Base-by-base conservation (phyloP, 2,113 vertebrate species). In the Uria aalge region DNA sequence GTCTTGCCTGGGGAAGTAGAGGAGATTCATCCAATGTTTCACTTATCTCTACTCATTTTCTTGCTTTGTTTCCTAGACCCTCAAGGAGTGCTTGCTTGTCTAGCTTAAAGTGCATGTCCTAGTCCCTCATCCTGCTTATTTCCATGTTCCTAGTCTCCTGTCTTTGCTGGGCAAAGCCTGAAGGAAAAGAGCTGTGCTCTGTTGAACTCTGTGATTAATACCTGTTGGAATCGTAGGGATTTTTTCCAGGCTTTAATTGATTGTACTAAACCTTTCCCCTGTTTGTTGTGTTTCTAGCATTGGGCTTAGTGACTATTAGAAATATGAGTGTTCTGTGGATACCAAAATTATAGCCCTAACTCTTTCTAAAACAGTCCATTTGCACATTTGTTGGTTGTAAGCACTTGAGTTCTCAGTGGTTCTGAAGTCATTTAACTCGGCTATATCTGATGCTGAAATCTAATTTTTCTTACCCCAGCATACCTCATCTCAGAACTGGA, bases 401-500 rank as follows among this genome's bases (percentile, higher is more conserved):
- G 68, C 40, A 13, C 48, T 94, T 72, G 57, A 82, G 34, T 85
- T 94, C 55, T 95, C 43, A n/a, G 30, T 67, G 85, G 62, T 95
- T 95, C 88, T 97, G 69, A 87, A 94, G 87, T 93, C 79, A 67
- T 48, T 94, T 95, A 85, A 94, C 57, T 96, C 34, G 85, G 94
- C 85, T 96, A 20, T 94, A 85, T 97, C 93, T 97, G 88, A 97
- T 97, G 92, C 81, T 98, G 81, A 97, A 97, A 96, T 98, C 73
- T 98, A 72, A 95, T 97, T 93, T 93, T 94, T 96, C 96, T 97
- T 94, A 94, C 76, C 88, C 93, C 96, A 99, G 99, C 99, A 93
- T 99, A 99, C 97, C 98, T 99, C 97, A 99, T 99, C 97, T 99
- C 99, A 38, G 99, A 99, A 98, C 96, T 99, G 97, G 99, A 99